phyloP scores from a whole-genome alignment of 2,888 invertebrate species.

The Drosophila picticornis region DNA sequence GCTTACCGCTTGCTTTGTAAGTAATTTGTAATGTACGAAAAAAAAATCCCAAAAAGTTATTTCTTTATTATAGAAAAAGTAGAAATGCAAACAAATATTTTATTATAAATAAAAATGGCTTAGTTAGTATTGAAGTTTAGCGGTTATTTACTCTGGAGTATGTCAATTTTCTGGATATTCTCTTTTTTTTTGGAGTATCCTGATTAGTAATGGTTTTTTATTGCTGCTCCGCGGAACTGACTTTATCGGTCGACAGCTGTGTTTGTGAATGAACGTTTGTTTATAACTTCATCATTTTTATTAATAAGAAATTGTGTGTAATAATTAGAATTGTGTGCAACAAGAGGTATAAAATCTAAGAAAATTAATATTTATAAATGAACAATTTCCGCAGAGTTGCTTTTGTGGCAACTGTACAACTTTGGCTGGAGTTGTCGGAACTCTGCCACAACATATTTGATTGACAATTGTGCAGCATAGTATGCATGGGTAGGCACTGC shows the following conservation, averaged over 20 bases:
- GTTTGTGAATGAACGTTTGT: background rate
- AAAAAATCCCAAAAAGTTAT: fast-evolving
- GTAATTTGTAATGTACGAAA: too few relatives aligned
- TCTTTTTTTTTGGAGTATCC: background rate
- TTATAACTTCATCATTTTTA: too few relatives aligned
- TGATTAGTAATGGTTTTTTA: background rate
- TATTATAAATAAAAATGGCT: background rate
- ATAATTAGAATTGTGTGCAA: too few relatives aligned
- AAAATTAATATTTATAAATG: background rate
- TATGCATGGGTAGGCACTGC: slow-evolving; percentile 9
- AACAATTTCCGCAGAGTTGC: background rate
- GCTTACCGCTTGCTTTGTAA: too few relatives aligned
- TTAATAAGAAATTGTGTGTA: background rate
- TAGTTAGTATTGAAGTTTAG: background rate
- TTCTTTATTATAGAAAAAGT: background rate
- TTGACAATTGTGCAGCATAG: slow-evolving; percentile 58
- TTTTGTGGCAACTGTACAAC: slow-evolving; percentile 47
- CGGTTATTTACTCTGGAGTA: background rate
- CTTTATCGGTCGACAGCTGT: background rate
- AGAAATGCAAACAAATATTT: background rate
- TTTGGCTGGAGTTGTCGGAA: slow-evolving; percentile 19
- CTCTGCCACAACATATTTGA: slow-evolving; percentile 33
- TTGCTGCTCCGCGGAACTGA: background rate
- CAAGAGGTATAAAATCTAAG: too few relatives aligned
- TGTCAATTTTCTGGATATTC: background rate